A percentile compares a stretch with the other conserved stretches of the same genome.
Conservation (phyloP, 2,888 invertebrate species). For the Volucella zonaria region DNA sequence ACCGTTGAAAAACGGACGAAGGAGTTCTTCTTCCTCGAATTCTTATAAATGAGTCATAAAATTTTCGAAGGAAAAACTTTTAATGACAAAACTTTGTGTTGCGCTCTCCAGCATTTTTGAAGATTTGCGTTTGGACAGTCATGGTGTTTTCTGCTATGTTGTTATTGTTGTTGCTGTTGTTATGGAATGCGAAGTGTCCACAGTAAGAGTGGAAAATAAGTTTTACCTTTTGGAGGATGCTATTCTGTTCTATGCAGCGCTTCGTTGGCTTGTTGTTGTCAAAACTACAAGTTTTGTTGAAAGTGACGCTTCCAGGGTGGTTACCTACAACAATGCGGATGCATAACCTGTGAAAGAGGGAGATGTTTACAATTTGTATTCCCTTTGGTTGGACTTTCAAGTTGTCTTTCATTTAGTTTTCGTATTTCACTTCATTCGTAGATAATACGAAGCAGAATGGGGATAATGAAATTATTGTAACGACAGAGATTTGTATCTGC, state of each 20-base stretch:
- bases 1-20: constrained; percentile 50
- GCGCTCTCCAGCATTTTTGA: constrained; percentile 52
- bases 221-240: neutral
- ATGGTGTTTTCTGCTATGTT: constrained; percentile 13
- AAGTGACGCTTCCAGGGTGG: neutral
- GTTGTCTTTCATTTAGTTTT: neutral
- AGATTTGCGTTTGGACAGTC: constrained; percentile 64
- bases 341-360: neutral
- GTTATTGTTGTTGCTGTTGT: neutral
- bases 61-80: constrained; percentile 70
- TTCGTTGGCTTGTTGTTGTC: constrained; percentile 34
- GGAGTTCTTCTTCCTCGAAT: constrained; percentile 41
- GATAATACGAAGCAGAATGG: constrained; percentile 10
- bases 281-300: constrained; percentile 34
- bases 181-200: neutral
- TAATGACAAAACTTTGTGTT: constrained; percentile 70
- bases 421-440: constrained; percentile 12
- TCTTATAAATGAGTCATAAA: constrained; percentile 70
- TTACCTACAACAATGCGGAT: neutral
- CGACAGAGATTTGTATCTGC: constrained; percentile 45
- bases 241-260: constrained; percentile 10
- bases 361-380: constrained; percentile 37
- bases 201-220: constrained; percentile 9
- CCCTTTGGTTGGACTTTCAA: constrained; percentile 18
- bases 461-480: constrained; percentile 46